Percentiles rank a stretch among this genome's conserved stretches.
Evolutionary conservation across 2,113 vertebrate species (phyloP).

Genomic region (Antechinus flavipes): DNA sequence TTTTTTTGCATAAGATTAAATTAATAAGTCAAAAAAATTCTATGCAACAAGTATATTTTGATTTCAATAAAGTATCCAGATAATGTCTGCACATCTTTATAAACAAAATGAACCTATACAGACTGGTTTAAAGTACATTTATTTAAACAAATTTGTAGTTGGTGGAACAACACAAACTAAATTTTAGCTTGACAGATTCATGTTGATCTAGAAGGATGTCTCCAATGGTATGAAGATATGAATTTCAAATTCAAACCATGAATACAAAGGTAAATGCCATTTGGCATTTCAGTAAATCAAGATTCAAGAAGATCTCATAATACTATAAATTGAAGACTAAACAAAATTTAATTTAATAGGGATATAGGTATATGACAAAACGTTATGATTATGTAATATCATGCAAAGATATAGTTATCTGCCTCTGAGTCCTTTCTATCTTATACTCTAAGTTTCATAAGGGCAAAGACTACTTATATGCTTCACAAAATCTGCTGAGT

Average conservation of each 20-base stretch:
- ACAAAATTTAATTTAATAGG: not conserved
- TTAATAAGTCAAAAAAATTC: not conserved
- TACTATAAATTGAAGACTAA: not conserved
- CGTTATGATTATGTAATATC: not conserved
- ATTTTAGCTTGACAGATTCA: not conserved
- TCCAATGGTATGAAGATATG: not conserved
- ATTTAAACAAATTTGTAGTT: not conserved
- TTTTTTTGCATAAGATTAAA: not conserved
- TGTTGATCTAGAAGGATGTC: not conserved
- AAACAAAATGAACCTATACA: not conserved
- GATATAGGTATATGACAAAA: not conserved
- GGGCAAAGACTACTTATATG: not conserved
- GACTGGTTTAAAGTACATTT: not conserved
- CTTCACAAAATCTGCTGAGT: not conserved
- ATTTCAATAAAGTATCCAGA: not conserved
- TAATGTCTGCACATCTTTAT: not conserved
- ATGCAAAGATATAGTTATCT: not conserved
- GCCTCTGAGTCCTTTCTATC: not conserved
- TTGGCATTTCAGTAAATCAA: not conserved
- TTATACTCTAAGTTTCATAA: not conserved
- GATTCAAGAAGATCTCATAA: not conserved
- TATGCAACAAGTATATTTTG: not conserved
- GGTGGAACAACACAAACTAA: not conserved
- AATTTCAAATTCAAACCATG: not conserved
- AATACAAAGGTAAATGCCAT: not conserved